Conservation (phyloP, 2,888 invertebrate genomes). For the Magallana nippona region DNA sequence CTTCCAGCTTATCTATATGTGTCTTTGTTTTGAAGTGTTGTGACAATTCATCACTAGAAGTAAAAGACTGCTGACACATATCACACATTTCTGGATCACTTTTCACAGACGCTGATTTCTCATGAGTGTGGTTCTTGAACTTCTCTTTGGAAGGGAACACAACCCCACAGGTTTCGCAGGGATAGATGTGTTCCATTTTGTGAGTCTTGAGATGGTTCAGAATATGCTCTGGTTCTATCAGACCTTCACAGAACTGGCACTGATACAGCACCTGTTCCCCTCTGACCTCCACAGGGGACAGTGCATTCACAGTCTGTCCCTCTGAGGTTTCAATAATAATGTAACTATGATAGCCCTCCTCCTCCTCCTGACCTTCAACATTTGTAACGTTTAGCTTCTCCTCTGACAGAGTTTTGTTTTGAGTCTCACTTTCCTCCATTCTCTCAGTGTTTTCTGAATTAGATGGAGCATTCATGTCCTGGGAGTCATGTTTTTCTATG, state of each 20-base stretch:
- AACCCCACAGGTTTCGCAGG: conserved; percentile 94
- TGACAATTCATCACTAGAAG: conserved; percentile 96
- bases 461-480: not conserved
- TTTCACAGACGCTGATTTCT: conserved; percentile 80
- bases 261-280: conserved; percentile 7
- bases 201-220: conserved; percentile 96
- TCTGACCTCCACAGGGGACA: no score
- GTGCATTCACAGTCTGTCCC: not conserved
- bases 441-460: not conserved
- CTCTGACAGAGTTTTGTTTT: not conserved
- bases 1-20: conserved; percentile 96
- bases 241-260: conserved; percentile 55
- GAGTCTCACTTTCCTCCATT: not conserved
- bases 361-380: conserved; percentile 11
- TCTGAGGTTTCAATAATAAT: conserved; percentile 2
- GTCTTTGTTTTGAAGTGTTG: conserved; percentile 97
- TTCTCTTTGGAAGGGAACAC: conserved; percentile 95
- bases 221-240: conserved; percentile 90
- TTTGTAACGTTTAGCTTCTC: not conserved
- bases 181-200: conserved; percentile 92
- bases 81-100: conserved; percentile 76
- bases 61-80: conserved; percentile 96
- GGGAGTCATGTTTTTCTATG: conserved; percentile 16
- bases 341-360: not conserved
- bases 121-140: conserved; percentile 94